Conservation (phyloP, 2,888 invertebrate species). For the Rhyacophila evoluta region DNA sequence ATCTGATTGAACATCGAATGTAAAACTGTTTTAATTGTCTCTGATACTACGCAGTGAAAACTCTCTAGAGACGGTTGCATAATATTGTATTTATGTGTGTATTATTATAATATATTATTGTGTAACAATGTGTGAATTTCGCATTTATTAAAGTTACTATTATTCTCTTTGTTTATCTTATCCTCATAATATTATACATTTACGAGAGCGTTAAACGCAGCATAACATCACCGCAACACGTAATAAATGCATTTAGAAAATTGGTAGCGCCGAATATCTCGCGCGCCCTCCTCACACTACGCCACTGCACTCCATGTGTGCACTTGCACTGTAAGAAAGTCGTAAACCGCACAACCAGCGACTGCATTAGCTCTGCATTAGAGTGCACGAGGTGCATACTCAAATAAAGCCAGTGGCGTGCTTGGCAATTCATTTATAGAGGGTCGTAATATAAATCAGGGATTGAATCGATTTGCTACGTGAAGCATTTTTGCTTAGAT, state of each 20-base stretch:
- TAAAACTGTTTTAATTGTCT: too few species aligned
- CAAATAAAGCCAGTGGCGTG: neutral
- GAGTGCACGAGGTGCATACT: neutral
- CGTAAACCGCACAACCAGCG: slow-evolving; percentile 14
- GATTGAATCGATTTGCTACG: too few species aligned
- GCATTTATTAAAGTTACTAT: neutral
- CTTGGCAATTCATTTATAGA: neutral
- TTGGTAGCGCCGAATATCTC: neutral
- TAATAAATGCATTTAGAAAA: slow-evolving; percentile 22
- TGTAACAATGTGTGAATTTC: too few species aligned
- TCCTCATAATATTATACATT: neutral
- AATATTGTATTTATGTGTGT: too few species aligned
- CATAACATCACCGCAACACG: neutral
- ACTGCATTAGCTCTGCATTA: slow-evolving; percentile 18
- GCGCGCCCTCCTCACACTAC: neutral
- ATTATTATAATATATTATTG: too few species aligned
- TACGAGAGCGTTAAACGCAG: neutral
- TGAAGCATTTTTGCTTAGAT: too few species aligned
- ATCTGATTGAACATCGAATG: too few species aligned
- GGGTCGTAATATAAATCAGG: too few species aligned
- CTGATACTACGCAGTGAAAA: too few species aligned
- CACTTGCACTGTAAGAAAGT: slow-evolving; percentile 9
- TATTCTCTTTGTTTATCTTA: neutral
- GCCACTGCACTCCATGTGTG: neutral
- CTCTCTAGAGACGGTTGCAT: too few species aligned